phyloP scores from a whole-genome alignment of 2,888 invertebrate genomes.

The Neuroscelio doddi region DNA sequence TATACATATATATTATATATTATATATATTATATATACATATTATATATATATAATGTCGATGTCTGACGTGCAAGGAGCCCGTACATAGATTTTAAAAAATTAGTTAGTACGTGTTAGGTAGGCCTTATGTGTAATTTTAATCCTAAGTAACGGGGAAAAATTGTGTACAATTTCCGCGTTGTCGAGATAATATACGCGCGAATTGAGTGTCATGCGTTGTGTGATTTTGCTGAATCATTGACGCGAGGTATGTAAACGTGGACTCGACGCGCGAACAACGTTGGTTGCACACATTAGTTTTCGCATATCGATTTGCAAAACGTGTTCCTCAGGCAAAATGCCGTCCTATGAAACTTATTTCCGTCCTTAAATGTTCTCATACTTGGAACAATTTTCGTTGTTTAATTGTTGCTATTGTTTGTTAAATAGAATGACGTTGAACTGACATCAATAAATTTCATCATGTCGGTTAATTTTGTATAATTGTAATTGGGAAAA shows the following conservation, averaged over 20 bases:
- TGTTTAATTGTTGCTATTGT: conserved; percentile 5
- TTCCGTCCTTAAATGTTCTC: conserved; percentile 34
- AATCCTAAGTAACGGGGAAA: conserved; percentile 22
- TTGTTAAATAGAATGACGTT: too few species aligned
- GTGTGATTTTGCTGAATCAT: conserved; percentile 20
- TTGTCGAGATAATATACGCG: conserved; percentile 15
- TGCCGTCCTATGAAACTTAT: conserved; percentile 36
- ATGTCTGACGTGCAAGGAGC: conserved; percentile 67
- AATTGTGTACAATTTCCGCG: conserved; percentile 23
- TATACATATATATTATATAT: conserved; percentile 47
- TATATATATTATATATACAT: conserved; percentile 56
- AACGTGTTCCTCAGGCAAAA: conserved; percentile 14
- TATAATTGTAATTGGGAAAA: too few species aligned
- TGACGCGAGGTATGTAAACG: conserved; percentile 11
- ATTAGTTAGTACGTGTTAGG: conserved; percentile 50
- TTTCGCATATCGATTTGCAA: neutral
- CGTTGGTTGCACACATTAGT: too few species aligned
- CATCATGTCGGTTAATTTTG: too few species aligned
- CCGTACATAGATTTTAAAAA: conserved; percentile 50
- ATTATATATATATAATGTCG: conserved; percentile 59
- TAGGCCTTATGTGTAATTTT: conserved; percentile 34
- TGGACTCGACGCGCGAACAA: too few species aligned
- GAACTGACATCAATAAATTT: too few species aligned
- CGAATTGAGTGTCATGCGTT: conserved; percentile 13
- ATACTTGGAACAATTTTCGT: conserved; percentile 13